Evolutionary conservation across 2,113 vertebrate genomes (phyloP), one percentile per base, ranked within the genome.

Genomic region (Ceyx melanurus): DNA sequence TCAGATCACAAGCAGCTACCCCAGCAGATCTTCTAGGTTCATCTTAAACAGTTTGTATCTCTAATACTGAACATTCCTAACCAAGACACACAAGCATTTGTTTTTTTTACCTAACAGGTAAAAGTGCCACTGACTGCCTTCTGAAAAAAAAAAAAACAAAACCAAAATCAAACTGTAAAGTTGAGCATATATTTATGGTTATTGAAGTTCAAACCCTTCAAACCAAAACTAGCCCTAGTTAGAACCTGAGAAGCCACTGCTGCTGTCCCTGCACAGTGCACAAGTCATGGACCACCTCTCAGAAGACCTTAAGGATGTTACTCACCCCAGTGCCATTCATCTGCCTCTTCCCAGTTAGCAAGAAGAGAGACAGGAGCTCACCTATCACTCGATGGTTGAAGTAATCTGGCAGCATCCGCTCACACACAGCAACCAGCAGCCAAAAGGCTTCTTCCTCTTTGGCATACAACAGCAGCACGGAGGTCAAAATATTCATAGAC

Each of bases 401-500:
- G 94, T 99, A 99, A 96, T 99, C 99, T 0, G 99, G 99, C 86
- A 99, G 97, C 99, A 99, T 99, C 94, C 98, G 97, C 96, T 99
- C 99, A 83, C 99, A 99, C 67, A 99, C 98, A 1, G 99, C 98
- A 51, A 99, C 99, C 94, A 99, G 97, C 93, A 99, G 95, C 99
- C 99, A 99, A 96, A 99, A 99, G 13, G 99, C 99, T 74, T 99
- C 99, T 92, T 99, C 99, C 87, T 99, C 99, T 96, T 98, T 98
- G 80, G 99, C 97, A 13, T 99, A 99, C 5, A 99, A 97, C 92
- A 99, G 97, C 97, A 99, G 90, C 88, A 99, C 99, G 0, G 99
- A 99, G 20, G 99, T 98, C 97, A 99, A 95, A 95, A 99, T 99
- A 96, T 99, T 99, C 99, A 99, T 99, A 10, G 99, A 99, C 99